Conservation (phyloP, 2,797 vertebrate genomes). For the Microcaecilia unicolor region DNA sequence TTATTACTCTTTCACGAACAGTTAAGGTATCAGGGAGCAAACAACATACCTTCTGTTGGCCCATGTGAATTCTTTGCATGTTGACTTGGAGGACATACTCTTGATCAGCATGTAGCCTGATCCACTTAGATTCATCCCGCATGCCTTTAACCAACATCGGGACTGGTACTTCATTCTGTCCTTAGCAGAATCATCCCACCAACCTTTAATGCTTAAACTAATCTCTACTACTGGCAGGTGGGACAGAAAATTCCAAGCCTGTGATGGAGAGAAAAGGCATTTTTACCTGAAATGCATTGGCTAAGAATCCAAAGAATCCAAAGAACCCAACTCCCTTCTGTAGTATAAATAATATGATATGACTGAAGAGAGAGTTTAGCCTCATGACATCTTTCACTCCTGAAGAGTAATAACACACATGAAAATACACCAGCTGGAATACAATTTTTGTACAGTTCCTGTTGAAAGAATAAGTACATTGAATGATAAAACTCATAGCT, state of each 20-base stretch:
- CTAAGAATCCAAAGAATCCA: too few relatives aligned
- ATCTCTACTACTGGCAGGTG: conserved; percentile 80
- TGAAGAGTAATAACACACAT: too few relatives aligned
- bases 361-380: too few relatives aligned
- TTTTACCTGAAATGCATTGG: not conserved
- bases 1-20: not conserved
- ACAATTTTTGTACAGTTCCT: too few relatives aligned
- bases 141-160: conserved; percentile 43
- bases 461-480: too few relatives aligned
- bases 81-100: conserved; percentile 91
- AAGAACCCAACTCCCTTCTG: too few relatives aligned
- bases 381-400: too few relatives aligned
- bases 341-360: too few relatives aligned
- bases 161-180: conserved; percentile 60
- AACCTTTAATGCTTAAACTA: conserved; percentile 76
- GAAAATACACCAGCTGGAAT: too few relatives aligned
- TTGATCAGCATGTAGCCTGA: conserved; percentile 81
- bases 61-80: conserved; percentile 64
- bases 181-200: conserved; percentile 63
- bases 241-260: conserved; percentile 86
- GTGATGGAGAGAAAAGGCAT: conserved; percentile 6
- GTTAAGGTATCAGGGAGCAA: conserved; percentile 20
- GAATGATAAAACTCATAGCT: too few relatives aligned
- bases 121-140: conserved; percentile 71
- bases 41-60: conserved; percentile 70